These are phyloP conservation scores for Mus pahari DNA, from an alignment of 2,113 vertebrate species.

Conservation along the genomic window DNA sequence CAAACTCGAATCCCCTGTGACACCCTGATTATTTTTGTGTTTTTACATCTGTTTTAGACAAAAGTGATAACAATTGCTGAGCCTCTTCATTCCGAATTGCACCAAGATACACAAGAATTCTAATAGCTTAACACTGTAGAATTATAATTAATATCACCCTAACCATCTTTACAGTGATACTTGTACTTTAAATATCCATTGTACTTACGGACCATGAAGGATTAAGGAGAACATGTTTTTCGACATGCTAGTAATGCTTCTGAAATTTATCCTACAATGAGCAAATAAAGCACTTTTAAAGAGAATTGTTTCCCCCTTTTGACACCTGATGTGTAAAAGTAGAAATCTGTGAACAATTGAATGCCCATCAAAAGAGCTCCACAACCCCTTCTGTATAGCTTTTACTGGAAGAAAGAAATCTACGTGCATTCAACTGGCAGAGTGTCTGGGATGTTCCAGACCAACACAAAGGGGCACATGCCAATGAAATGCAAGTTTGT, in stretches of 20 bases:
- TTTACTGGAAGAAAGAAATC: neutral
- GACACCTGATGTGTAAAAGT: neutral
- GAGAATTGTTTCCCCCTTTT: neutral
- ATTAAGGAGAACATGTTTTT: neutral
- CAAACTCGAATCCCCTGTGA: neutral
- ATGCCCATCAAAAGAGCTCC: neutral
- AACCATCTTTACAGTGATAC: neutral
- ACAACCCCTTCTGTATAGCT: too few species aligned
- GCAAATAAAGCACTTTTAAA: neutral
- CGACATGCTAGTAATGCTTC: neutral
- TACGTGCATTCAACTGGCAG: neutral
- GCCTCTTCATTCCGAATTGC: neutral
- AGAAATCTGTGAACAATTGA: neutral
- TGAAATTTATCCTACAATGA: neutral
- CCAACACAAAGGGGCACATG: neutral
- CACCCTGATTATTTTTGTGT: neutral
- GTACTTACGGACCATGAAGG: neutral
- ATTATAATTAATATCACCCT: neutral
- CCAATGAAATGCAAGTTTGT: neutral
- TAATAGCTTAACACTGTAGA: neutral
- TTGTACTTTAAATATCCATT: neutral
- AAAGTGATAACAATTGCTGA: neutral
- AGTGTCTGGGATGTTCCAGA: too few species aligned
- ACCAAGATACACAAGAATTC: neutral
- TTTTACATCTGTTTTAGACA: neutral